Evolutionary conservation across 2,888 invertebrate genomes (phyloP).

Genomic region (Parapristionchus giblindavisi): DNA sequence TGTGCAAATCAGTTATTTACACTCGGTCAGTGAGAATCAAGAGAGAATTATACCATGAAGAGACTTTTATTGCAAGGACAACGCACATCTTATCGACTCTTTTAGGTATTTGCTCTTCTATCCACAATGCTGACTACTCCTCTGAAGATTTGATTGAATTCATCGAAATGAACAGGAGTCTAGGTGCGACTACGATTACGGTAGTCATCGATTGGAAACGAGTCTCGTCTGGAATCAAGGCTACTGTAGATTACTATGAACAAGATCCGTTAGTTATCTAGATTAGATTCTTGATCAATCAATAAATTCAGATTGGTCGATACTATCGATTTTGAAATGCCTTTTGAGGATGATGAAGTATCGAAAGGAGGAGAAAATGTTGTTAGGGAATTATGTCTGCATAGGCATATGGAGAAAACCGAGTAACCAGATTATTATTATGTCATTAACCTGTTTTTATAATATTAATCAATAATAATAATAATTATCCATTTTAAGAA

Average conservation of each 20-base stretch:
- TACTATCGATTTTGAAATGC: background rate
- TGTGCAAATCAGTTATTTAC: too few species aligned
- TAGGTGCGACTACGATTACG: conserved; percentile 1
- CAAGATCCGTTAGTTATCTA: background rate
- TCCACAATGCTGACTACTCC: background rate
- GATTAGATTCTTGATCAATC: too few species aligned
- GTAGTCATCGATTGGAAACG: too few species aligned
- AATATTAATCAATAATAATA: too few species aligned
- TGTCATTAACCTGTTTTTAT: too few species aligned
- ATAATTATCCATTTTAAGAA: conserved; percentile 4
- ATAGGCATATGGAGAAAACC: conserved; percentile 17
- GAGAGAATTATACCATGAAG: background rate
- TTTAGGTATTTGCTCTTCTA: background rate
- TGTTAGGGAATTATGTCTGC: conserved; percentile 10
- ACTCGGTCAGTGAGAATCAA: too few species aligned
- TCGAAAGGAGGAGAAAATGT: background rate
- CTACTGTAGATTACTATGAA: background rate
- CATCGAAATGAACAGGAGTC: conserved; percentile 6
- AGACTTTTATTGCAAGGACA: background rate
- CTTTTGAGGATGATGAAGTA: background rate
- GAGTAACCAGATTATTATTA: background rate
- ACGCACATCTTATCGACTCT: background rate
- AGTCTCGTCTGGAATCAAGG: background rate
- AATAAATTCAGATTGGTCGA: conserved; percentile 8
- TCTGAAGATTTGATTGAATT: conserved; percentile 6